Evolutionary conservation across 35 echinoderm and acorn worm species (phyloP), one percentile per base, ranked within the genome.

Genomic region (Heliocidaris tuberculata): DNA sequence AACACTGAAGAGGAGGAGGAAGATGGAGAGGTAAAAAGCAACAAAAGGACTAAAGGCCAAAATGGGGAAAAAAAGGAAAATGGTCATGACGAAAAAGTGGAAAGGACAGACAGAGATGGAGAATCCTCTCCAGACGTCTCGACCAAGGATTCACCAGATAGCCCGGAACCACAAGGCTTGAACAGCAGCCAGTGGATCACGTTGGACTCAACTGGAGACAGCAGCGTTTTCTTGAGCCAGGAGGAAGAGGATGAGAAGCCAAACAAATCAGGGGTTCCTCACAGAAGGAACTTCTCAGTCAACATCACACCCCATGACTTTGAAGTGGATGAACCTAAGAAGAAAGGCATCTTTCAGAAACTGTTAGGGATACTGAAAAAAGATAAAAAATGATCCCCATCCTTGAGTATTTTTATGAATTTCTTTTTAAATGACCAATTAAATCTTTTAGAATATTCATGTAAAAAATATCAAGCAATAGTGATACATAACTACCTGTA

Each of bases 221-320:
- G 8, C 60, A 94, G 70, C 7, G 65, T 86, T 49, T 16, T 86
- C 47, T 12, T 86, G 32, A 94, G 50, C 61, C 60, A 42, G 60
- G 93, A 42, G 27, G 91, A 19, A 24, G 49, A 52, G 17, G 91
- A 95, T 31, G 30, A 70, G 85, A 54, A 47, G 49, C 94, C 94
- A 19, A 95, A 95, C 50, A 88, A 90, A 52, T 95, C 94, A 19
- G 94, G 94, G 13, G 94, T 95, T 4, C 94, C 94, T 13, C 94
- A 95, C 94, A 54, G 85, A 30, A 48, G 94, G 15, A 95, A 95
- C 32, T 95, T 95, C 49, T 95, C 94, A 7, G 88, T 60, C 49
- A 47, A 95, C 94, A 95, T 95, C 85, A 31, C 94, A 30, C 94
- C 94, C 30, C 94, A 95, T 70, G 91, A 50, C 91, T 89, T 89